Evolutionary conservation across 2,797 vertebrate genomes (phyloP), one percentile per base, ranked within the genome.

Genomic region (Glossophaga mutica): DNA sequence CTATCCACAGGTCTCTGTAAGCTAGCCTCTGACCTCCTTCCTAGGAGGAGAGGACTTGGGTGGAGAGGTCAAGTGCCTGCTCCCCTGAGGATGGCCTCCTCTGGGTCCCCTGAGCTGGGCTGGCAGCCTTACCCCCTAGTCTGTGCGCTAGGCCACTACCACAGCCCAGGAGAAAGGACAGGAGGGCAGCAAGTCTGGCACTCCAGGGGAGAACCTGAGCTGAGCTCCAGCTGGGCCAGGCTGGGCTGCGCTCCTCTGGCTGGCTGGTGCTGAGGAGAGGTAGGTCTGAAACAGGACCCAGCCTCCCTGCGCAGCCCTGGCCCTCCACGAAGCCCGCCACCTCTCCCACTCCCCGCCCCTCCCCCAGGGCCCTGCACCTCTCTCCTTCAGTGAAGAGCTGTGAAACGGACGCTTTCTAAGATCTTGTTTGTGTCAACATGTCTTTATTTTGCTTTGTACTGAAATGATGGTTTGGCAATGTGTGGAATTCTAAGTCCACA

Each of bases 381-480:
- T 83, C 37, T 67, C 84, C 73, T 65, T 83, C 87, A 67, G 92
- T 1, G 44, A 94, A 73, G 0, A 26, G 83, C 67, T 0, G 42
- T 10, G 71, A 0, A 0, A 37, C 26, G 94, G 74, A 85, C 85
- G 86, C 91, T 95, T 96, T 96, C 97, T 84, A 96, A 97, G 91
- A 95, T 95, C 78, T 59, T 14, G 0, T 44, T 26, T 24, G 55
- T 95, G 91, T 94, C 88, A 77, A 93, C 85, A 91, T 74, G 57
- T 73, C 92, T 94, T 94, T 81, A 95, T 95, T 96, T 96, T 90
- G 65, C 21, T 91, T 83, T 96, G 84, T 96, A 90, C 92, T 96
- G 96, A 93, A 95, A 96, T 39, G 88, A 88, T 21, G 50, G 42
- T 86, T 96, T 97, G 93, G 87, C 93, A 96, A 50, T 26, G 67